These are phyloP conservation scores for Ectropis grisescens DNA, from an alignment of 1,140 invertebrate species.

Conservation along the genomic window DNA sequence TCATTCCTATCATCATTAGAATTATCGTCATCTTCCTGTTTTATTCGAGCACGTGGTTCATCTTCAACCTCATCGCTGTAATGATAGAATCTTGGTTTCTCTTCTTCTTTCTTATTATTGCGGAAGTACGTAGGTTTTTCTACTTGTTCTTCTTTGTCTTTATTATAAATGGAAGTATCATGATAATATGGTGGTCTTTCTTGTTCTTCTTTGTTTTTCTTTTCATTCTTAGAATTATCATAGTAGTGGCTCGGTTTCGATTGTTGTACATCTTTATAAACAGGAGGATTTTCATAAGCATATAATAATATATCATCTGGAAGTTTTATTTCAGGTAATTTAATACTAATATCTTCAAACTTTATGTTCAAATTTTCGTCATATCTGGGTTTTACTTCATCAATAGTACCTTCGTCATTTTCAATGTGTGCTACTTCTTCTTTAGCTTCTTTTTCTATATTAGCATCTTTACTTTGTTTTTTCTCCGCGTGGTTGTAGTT, in stretches of 20 bases:
- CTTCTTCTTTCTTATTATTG: constrained; percentile 10
- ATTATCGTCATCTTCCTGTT: constrained; percentile 9
- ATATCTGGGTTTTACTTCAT: constrained; percentile 13
- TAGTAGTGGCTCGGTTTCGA: constrained; percentile 14
- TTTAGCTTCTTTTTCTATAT: constrained; percentile 3
- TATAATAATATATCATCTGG: constrained; percentile 51
- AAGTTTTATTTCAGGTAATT: constrained; percentile 55
- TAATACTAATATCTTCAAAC: constrained; percentile 42
- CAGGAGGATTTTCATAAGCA: constrained; percentile 20
- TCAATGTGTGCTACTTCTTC: constrained; percentile 12
- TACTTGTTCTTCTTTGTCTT: no score
- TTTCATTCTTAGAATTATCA: constrained; percentile 19
- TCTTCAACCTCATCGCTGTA: constrained; percentile 21
- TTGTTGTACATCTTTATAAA: constrained; percentile 13
- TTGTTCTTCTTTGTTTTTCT: constrained; percentile 13
- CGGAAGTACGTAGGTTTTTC: no score
- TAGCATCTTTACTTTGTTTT: constrained; percentile 10
- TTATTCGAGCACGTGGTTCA: constrained; percentile 5
- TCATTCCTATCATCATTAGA: constrained; percentile 15
- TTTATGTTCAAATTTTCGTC: constrained; percentile 52
- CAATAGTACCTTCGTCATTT: constrained; percentile 23
- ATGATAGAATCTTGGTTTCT: constrained; percentile 15
- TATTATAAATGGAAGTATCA: no score
- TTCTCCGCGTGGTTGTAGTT: constrained; percentile 54
- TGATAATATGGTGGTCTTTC: constrained; percentile 2